Percentiles rank a stretch among this genome's conserved stretches.
phyloP scores from a whole-genome alignment of 2,888 invertebrate species.

The Morpho deidamia region DNA sequence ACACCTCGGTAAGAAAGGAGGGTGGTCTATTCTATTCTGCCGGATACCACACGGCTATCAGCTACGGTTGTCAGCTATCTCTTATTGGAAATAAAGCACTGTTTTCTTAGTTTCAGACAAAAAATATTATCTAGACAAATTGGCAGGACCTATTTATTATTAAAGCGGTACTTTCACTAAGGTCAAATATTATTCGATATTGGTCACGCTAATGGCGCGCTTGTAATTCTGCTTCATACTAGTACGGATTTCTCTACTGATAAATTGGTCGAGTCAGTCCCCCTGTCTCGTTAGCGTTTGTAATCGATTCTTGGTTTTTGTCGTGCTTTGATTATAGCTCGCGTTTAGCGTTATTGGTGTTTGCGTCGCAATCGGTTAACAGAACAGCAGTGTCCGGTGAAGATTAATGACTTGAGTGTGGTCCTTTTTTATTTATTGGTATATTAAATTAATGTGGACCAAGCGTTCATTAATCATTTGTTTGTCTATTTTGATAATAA shows the following conservation, averaged over 20 bases:
- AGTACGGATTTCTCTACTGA: constrained; percentile 45
- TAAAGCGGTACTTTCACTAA: constrained; percentile 57
- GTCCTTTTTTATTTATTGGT: constrained; percentile 11
- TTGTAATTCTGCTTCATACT: constrained; percentile 53
- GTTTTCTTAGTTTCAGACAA: constrained; percentile 54
- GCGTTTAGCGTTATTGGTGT: constrained; percentile 23
- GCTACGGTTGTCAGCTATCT: no score
- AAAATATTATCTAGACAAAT: constrained; percentile 2
- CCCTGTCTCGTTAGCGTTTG: constrained; percentile 44
- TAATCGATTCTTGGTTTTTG: constrained; percentile 28
- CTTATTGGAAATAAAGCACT: no score
- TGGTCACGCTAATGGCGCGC: constrained; percentile 34
- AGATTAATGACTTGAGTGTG: constrained; percentile 22
- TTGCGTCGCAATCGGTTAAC: constrained; percentile 22
- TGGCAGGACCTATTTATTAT: constrained; percentile 56
- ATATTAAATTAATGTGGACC: constrained; percentile 17
- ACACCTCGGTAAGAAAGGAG: no score
- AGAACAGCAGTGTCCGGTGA: constrained; percentile 14
- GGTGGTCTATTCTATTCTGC: no score
- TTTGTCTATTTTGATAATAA: neutral
- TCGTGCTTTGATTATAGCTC: constrained; percentile 22
- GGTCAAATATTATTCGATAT: constrained; percentile 48
- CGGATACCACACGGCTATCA: no score
- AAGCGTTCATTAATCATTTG: constrained; percentile 6
- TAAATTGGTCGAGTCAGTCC: constrained; percentile 36